These are phyloP conservation scores for Oligia latruncula DNA, from an alignment of 2,888 invertebrate genomes.

Conservation along the genomic window DNA sequence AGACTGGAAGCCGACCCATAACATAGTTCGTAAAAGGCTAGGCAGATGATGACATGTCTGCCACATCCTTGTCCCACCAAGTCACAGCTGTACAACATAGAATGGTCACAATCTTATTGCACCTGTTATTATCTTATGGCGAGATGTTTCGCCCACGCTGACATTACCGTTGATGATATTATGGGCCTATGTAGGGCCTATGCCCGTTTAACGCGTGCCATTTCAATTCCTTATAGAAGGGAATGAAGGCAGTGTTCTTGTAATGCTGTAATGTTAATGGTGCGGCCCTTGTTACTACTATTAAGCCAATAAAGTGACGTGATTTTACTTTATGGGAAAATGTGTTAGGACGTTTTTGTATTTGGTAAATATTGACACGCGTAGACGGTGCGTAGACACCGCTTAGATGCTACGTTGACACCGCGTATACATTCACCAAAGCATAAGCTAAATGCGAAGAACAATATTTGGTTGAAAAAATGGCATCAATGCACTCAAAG, in stretches of 20 bases:
- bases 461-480: not conserved
- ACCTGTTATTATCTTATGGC: conserved; percentile 35
- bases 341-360: not conserved
- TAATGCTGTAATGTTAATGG: conserved; percentile 35
- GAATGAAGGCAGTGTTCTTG: conserved; percentile 14
- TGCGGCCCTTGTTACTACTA: conserved; percentile 11
- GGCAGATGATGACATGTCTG: not conserved
- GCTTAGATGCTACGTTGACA: not conserved
- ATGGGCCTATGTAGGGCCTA: conserved; percentile 7
- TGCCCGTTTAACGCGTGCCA: conserved; percentile 9
- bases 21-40: not conserved
- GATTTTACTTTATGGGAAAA: not conserved
- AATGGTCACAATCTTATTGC: conserved; percentile 15
- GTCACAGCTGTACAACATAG: not conserved
- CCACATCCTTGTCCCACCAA: not conserved
- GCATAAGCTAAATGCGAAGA: not conserved
- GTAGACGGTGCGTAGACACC: not conserved
- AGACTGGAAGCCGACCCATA: no score
- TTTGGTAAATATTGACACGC: no score
- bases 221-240: conserved; percentile 33
- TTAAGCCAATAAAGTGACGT: not conserved
- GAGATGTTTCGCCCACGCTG: conserved; percentile 33
- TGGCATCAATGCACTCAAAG: not conserved
- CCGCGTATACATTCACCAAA: not conserved
- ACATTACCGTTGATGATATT: conserved; percentile 41